Percentiles rank a stretch among this genome's conserved stretches.
These are phyloP conservation scores for Oophaga pumilio DNA, from an alignment of 2,113 vertebrate genomes.

Conservation along the genomic window DNA sequence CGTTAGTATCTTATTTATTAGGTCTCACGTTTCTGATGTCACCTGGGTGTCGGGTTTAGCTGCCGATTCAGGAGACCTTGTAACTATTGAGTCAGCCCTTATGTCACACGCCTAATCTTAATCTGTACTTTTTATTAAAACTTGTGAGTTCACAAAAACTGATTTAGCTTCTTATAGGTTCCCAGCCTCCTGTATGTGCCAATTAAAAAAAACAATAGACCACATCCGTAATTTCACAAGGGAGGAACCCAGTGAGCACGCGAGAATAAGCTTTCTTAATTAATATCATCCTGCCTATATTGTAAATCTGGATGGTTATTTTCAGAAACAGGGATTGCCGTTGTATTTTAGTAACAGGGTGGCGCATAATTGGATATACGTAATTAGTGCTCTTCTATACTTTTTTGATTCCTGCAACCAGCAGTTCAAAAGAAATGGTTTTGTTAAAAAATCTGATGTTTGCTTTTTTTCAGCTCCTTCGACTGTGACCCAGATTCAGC, in stretches of 20 bases:
- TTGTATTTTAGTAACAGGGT: neutral
- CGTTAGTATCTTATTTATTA: constrained; percentile 11
- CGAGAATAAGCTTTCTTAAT: neutral
- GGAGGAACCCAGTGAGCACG: neutral
- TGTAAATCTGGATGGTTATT: neutral
- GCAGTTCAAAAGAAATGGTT: neutral
- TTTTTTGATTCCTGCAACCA: neutral
- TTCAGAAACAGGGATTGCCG: neutral
- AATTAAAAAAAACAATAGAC: neutral
- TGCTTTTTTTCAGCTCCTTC: constrained; percentile 81
- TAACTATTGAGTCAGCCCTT: neutral
- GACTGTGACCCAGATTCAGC: constrained; percentile 89
- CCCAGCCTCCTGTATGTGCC: neutral
- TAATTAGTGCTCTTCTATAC: neutral
- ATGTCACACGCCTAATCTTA: neutral
- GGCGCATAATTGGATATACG: neutral
- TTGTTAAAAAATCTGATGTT: neutral
- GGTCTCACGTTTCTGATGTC: neutral
- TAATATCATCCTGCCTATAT: neutral
- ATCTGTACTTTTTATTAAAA: neutral
- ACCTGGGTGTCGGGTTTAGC: constrained; percentile 22
- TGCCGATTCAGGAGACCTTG: constrained; percentile 13
- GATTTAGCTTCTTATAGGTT: neutral
- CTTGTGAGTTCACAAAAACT: neutral
- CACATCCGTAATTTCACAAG: constrained; percentile 28